Base-by-base conservation (phyloP, 2,113 vertebrate species). In the Bettongia penicillata region DNA sequence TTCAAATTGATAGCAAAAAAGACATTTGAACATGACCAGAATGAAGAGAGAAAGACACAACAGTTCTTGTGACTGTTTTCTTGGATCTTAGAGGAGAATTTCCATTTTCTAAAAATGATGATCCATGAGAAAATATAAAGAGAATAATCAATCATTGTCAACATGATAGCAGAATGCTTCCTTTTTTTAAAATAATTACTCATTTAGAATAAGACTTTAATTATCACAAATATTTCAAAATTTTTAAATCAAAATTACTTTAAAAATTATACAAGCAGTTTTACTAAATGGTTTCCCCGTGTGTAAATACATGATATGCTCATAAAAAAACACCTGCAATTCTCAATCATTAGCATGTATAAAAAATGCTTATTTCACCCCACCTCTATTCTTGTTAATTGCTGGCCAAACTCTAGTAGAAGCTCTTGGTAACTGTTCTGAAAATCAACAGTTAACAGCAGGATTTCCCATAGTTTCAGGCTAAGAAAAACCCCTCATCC, bases 381-480 rank as follows among this genome's bases (percentile, higher is more conserved):
- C 26, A 94, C 8, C 0, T 95, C 50, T n/a, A 2, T 28, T 93
- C 57, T 93, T 90, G 49, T 47, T 96, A 95, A 97, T 94, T 95
- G 68, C 95, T 37, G 61, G 94, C 28, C 93, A 94, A 94, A 90
- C 51, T 16, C 52, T 47, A 43, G 25, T 28, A 10, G 49, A 94
- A 92, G 19, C 90, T 96, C 93, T 91, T 47, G 89, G 43, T 94
- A 96, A 96, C 91, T 93, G 96, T 96, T 95, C 26, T 96, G 93
- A 52, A 84, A 93, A 55, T 96, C 96, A 97, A 93, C 95, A 97
- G 48, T 91, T 90, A 51, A 92, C 47, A 28, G 50, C 8, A 68
- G 91, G 84, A 97, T 94, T 97, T 97, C 95, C 53, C 90, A 91
- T 51, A 53, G 57, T 93, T 23, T 31, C 31, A 26, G 92, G n/a